A percentile compares a stretch with the other conserved stretches of the same genome.
These are phyloP conservation scores for Myiagra hebetior DNA, from an alignment of 2,113 vertebrate genomes.

Conservation along the genomic window DNA sequence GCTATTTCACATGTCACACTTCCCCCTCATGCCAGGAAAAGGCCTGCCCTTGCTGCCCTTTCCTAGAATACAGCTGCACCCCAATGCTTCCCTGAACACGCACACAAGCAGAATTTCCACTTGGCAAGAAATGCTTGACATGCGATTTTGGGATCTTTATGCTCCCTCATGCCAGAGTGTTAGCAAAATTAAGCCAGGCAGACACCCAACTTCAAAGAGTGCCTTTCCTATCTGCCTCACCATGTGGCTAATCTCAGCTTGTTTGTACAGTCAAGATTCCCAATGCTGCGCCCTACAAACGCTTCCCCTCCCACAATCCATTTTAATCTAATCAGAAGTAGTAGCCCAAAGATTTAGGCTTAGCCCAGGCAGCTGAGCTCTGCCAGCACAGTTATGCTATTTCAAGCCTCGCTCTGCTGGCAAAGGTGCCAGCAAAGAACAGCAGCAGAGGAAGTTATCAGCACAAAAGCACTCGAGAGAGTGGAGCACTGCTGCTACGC, in stretches of 20 bases:
- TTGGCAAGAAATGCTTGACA: accelerated
- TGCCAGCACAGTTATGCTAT: not conserved
- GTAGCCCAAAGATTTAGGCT: slow-evolving; percentile 11
- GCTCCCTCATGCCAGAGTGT: not conserved
- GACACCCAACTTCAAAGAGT: slow-evolving; percentile 33
- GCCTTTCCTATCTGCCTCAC: not conserved
- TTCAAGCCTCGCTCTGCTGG: not conserved
- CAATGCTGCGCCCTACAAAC: not conserved
- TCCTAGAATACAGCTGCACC: slow-evolving; percentile 26
- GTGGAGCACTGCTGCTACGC: not conserved
- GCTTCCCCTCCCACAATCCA: slow-evolving; percentile 6
- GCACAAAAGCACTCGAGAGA: not conserved
- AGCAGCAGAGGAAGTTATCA: not conserved
- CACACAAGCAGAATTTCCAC: not conserved
- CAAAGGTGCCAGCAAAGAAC: not conserved
- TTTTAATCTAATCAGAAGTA: slow-evolving; percentile 43
- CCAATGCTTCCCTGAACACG: not conserved
- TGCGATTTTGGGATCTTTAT: not conserved
- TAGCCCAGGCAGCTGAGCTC: not conserved
- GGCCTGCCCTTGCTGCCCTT: not conserved
- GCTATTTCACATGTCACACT: not conserved
- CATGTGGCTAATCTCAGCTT: slow-evolving; percentile 2
- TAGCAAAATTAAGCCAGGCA: not conserved
- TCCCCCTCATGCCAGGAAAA: not conserved
- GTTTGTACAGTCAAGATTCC: slow-evolving; percentile 42